Evolutionary conservation across 2,113 vertebrate genomes (phyloP), one percentile per base, ranked within the genome.

Genomic region (Vidua macroura): DNA sequence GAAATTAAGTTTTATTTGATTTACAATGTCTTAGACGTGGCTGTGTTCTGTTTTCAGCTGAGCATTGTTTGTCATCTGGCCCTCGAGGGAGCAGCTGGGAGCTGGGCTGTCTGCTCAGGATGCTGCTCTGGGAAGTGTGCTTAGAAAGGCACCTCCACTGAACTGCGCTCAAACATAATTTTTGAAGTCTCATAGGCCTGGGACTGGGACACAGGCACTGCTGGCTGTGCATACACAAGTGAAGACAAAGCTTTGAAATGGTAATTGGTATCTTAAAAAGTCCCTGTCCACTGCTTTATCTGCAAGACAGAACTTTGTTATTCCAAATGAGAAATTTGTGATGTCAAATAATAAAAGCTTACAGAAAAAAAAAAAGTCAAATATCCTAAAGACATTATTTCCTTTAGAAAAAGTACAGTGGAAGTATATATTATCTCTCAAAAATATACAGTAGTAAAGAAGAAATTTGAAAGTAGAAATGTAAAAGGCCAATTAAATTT

Each of bases 11-110:
- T 74, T 69, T 37, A 8, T 74, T 83, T 83, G 22, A 10, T 83
- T 48, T 89, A 4, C 51, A 48, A 14, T 31, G 16, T 10, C 31
- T 37, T 9, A 31, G 35, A 14, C 22, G 2, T 16, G 9, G 52
- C n/a, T 52, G 10, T 5, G 27, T 2, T 60, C 7, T 46, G 30
- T 15, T 81, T 73, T 25, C 46, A 70, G 43, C 69, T 41, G 64
- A 67, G 11, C 21, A 0, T 20, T 41, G 27, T 18, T 20, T 41
- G 53, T 73, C 21, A 9, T 2, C 0, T 20, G 51, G 11, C 20
- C 37, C 48, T 28, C 3, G 53, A 17, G 46, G 55, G 23, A 63
- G 86, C 39, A 63, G 49, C 66, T 60, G 44, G 16, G 76, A 78
- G 33, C 30, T 11, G 33, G 67, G 52, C 77, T 92, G 27, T 17